Evolutionary conservation across 2,797 vertebrate genomes (phyloP), one percentile per base, ranked within the genome.

Genomic region (Argentina silus): DNA sequence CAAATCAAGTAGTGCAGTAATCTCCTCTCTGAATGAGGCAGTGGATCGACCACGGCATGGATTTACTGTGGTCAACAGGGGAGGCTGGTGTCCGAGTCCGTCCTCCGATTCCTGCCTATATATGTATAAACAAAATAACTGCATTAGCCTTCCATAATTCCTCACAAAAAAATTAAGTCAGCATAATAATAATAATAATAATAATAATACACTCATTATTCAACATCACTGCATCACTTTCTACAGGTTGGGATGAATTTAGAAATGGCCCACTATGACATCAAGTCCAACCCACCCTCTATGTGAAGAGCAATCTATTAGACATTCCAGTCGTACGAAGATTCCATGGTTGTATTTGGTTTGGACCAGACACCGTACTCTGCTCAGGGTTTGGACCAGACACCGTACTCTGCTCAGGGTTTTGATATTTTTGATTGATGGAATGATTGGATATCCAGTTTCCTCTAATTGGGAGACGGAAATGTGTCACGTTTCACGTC

Each of bases 341-440:
- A 83, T 77, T 81, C 79, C 55, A 80, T 45, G 0, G 23, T 15
- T 15, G 43, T 85, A 76, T 91, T 90, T 88, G 80, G 74, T 74
- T 90, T 91, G 90, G 90, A 90, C 45, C 10, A 0, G 23, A 19
- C 5, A 15, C 0, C 2, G 3, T n/a, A n/a, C 21, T 19, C 17
- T 0, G 10, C 8, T 8, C 19, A 56, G 8, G 17, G 53, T 56
- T 56, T 19, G 53, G 53, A 56, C 53, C 4, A n/a, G 47, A 51
- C n/a, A 14, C 14, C 7, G 7, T 51, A 56, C 71, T 69, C 80
- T 67, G 81, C 83, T 83, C 75, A 14, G 51, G 73, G 23, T 75
- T 86, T 83, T 71, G 78, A 89, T 84, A 36, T 36, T 23, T 78
- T 48, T 88, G 85, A 93, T 87, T 85, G 88, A 92, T 92, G 83